These are phyloP conservation scores for Notodonta dromedarius DNA, from an alignment of 2,888 invertebrate species.

Conservation along the genomic window DNA sequence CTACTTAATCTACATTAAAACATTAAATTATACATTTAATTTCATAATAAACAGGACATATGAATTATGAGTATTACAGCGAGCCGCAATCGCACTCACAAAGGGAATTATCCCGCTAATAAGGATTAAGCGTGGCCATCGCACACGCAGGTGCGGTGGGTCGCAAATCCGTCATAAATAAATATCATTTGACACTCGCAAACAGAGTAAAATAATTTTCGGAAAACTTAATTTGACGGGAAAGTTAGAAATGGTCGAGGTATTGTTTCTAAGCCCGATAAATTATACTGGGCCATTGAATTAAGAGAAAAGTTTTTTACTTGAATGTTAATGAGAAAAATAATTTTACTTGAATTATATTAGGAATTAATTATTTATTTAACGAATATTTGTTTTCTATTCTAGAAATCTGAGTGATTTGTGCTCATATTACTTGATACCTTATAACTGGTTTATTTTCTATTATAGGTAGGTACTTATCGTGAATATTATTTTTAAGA, in stretches of 20 bases:
- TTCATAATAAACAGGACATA: constrained; percentile 33
- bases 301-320: neutral
- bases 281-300: constrained; percentile 6
- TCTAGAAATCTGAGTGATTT: too few species aligned
- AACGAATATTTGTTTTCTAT: too few species aligned
- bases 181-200: constrained; percentile 76
- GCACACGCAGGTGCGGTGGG: constrained; percentile 68
- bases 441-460: too few species aligned
- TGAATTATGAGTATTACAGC: constrained; percentile 40
- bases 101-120: constrained; percentile 54
- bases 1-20: constrained; percentile 16
- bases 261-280: constrained; percentile 11
- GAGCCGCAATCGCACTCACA: constrained; percentile 44
- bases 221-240: constrained; percentile 38
- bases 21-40: constrained; percentile 29
- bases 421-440: too few species aligned
- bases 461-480: too few species aligned
- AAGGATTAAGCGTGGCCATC: constrained; percentile 56
- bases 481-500: too few species aligned
- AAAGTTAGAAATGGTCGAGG: constrained; percentile 26
- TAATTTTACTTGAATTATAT: too few species aligned
- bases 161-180: constrained; percentile 75
- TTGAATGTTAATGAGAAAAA: neutral
- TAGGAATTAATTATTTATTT: too few species aligned
- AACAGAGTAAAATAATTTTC: constrained; percentile 66